Evolutionary conservation across 2,113 vertebrate genomes (phyloP).

Genomic region (Gallinago media): DNA sequence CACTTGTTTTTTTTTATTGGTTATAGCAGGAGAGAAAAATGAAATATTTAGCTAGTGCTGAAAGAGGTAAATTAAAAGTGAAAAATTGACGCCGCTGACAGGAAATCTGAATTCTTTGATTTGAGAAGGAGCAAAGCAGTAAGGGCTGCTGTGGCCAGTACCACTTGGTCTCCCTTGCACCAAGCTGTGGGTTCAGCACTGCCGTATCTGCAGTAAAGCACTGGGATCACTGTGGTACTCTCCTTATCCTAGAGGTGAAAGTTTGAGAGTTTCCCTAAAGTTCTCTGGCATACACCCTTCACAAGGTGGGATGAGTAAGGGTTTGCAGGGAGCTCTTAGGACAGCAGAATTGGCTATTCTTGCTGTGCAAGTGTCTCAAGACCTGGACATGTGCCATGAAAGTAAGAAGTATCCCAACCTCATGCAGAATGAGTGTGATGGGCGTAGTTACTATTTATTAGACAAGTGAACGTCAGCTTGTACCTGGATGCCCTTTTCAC

Average conservation of each 20-base stretch:
- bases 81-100: not conserved
- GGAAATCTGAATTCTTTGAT: not conserved
- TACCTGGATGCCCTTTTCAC: not conserved
- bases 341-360: rapidly evolving
- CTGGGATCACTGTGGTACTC: not conserved
- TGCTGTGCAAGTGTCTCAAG: not conserved
- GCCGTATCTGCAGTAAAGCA: not conserved
- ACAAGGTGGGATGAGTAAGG: not conserved
- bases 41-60: not conserved
- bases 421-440: rapidly evolving
- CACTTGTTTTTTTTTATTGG: not conserved
- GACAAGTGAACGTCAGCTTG: not conserved
- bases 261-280: rapidly evolving
- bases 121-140: not conserved
- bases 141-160: not conserved
- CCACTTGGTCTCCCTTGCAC: not conserved
- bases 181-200: rapidly evolving
- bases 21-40: not conserved
- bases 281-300: not conserved
- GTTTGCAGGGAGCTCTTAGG: not conserved
- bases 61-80: slow-evolving; percentile 9
- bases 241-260: not conserved
- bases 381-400: not conserved
- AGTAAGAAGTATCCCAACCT: not conserved
- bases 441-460: not conserved